Evolutionary conservation across 2,888 invertebrate species (phyloP), one percentile per base, ranked within the genome.

Genomic region (Monopis laevigella): DNA sequence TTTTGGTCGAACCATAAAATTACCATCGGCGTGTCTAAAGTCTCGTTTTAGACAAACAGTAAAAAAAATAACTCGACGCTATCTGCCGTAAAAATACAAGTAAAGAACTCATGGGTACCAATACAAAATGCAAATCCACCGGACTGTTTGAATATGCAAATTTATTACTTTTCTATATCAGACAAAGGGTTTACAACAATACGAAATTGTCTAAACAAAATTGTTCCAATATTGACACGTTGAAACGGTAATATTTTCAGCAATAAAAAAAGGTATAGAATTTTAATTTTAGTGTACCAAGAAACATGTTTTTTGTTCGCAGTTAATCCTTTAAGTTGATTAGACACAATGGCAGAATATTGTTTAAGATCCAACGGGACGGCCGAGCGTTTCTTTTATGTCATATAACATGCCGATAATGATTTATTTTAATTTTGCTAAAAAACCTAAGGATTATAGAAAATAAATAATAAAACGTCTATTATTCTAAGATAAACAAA

Each of bases 121-220:
- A 6, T 7, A 24, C 24, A 24, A 24, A 7, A 24, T 24, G 34
- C 34, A 10, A 34, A 34, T 34, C 16, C 17, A 10, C 34, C 2
- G 34, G 17, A 7, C 12, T 29, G 14, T 29, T 17, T 34, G 34
- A 34, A 34, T 34, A 34, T 34, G 34, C 14, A 34, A 34, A 34
- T 34, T 24, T 24, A 24, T 24, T 16, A 16, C 14, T 16, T 34
- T 14, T 17, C 17, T n/a, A 8, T 11, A 16, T 14, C 16, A 6
- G 17, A 34, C 24, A 34, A 34, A 12, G 34, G 29, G 12, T 29
- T 2, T 29, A 2, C 11, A 29, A 29, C 29, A 29, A 29, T n/a
- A n/a, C n/a, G n/a, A n/a, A n/a, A n/a, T n/a, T 6, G 29, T 13
- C 28, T n/a, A 28, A 28, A 10, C 4, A 28, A 13, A 29, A 29